Percentiles rank a stretch among this genome's conserved stretches.
Conservation (phyloP, 1,140 invertebrate genomes). For the Neocloeon triangulifer region DNA sequence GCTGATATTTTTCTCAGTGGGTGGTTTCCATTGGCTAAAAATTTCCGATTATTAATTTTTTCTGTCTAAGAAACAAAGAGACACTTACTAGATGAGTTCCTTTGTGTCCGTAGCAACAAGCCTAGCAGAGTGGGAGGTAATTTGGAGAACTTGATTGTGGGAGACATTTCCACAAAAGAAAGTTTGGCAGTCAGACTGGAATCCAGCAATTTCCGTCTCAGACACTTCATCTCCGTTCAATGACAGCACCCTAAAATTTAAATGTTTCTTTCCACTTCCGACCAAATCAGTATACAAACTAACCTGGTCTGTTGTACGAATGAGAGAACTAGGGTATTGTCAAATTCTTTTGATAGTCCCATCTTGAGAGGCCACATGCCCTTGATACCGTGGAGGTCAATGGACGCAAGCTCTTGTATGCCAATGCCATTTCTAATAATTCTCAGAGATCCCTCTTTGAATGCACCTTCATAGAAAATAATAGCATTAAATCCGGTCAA, state of each 20-base stretch:
- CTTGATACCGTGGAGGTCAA: conserved; percentile 91
- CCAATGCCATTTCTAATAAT: conserved; percentile 96
- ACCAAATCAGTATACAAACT: conserved; percentile 9
- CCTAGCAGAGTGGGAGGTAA: conserved; percentile 46
- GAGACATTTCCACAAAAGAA: conserved; percentile 81
- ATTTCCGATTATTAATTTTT: no score
- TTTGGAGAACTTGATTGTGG: conserved; percentile 58
- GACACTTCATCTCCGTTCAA: conserved; percentile 90
- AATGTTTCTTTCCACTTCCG: conserved; percentile 10
- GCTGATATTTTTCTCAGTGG: conserved; percentile 52
- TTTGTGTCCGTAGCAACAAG: conserved; percentile 42
- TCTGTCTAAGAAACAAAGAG: no score
- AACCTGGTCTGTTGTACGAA: conserved; percentile 83
- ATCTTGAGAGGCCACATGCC: conserved; percentile 88
- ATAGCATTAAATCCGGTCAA: conserved; percentile 1
- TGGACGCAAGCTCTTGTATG: conserved; percentile 91
- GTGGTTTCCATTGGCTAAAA: conserved; percentile 50
- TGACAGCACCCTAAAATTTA: conserved; percentile 41
- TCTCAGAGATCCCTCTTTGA: conserved; percentile 88
- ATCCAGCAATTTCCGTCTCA: conserved; percentile 80
- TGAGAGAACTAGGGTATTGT: conserved; percentile 78
- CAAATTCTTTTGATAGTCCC: conserved; percentile 32
- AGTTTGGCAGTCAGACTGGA: conserved; percentile 75
- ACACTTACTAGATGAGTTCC: conserved; percentile 24
- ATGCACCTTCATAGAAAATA: conserved; percentile 34